Evolutionary conservation across 2,113 vertebrate species (phyloP).

Genomic region (Mesembrinibis cayennensis): DNA sequence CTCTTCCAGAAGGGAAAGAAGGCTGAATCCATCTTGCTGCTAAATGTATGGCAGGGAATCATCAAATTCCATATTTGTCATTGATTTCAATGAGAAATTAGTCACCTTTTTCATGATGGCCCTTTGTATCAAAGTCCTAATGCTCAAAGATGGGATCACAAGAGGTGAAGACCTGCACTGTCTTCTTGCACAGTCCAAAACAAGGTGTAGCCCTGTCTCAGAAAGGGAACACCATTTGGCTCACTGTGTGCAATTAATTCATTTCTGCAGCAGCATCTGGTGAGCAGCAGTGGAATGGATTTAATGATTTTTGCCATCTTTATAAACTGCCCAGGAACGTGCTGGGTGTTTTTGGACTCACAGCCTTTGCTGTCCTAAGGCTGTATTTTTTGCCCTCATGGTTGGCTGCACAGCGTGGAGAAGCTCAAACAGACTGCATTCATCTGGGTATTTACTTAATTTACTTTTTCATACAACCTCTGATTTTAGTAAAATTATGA

Average conservation of each 20-base stretch:
- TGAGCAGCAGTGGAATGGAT: not conserved
- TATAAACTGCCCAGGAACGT: not conserved
- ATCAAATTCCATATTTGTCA: not conserved
- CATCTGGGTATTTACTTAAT: constrained; percentile 29
- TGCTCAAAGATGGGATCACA: not conserved
- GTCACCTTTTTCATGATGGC: not conserved
- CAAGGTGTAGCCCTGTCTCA: not conserved
- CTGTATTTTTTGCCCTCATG: not conserved
- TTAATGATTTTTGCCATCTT: constrained; percentile 16
- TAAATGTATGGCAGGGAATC: not conserved
- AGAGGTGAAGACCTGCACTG: not conserved
- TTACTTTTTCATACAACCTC: constrained; percentile 12
- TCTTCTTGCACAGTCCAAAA: not conserved
- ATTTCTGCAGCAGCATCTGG: not conserved
- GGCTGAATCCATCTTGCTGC: not conserved
- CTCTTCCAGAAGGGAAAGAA: not conserved
- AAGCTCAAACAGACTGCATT: constrained; percentile 11
- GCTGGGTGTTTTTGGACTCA: not conserved
- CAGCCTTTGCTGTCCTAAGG: not conserved
- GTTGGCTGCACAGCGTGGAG: not conserved
- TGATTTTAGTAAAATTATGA: constrained; percentile 18
- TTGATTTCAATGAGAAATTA: not conserved
- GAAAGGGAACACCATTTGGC: not conserved
- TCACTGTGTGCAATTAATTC: not conserved
- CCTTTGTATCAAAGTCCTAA: not conserved